phyloP scores from a whole-genome alignment of 2,797 vertebrate species.

The Gouania willdenowi region DNA sequence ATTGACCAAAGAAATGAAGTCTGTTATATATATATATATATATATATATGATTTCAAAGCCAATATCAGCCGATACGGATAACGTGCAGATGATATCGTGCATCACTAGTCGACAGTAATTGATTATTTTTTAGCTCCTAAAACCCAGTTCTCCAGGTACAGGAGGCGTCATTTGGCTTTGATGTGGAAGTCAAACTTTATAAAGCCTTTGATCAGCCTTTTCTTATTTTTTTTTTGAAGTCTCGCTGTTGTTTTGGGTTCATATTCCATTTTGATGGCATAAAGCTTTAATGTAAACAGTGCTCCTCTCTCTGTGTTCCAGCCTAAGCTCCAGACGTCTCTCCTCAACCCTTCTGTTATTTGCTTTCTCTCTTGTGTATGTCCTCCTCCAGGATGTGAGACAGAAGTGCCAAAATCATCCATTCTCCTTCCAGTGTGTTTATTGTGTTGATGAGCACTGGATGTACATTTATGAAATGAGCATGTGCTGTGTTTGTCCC shows the following conservation, averaged over 20 bases:
- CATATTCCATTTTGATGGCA: conserved; percentile 23
- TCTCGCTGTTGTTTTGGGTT: conserved; percentile 33
- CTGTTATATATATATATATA: too few species aligned
- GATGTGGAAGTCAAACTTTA: conserved; percentile 25
- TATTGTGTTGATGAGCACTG: conserved; percentile 47
- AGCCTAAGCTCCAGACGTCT: conserved; percentile 29
- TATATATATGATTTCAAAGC: too few species aligned
- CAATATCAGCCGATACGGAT: too few species aligned
- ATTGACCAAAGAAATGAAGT: too few species aligned
- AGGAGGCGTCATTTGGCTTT: conserved; percentile 15
- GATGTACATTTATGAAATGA: conserved; percentile 24
- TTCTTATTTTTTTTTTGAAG: conserved; percentile 34
- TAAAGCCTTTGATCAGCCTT: conserved; percentile 31
- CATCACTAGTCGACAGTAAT: conserved; percentile 5
- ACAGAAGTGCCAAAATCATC: conserved; percentile 57
- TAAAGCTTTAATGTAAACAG: conserved; percentile 67
- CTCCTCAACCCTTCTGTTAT: conserved; percentile 37
- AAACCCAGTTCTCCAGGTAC: background rate
- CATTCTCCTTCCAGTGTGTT: conserved; percentile 66
- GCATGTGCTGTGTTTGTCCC: conserved; percentile 11
- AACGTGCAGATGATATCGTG: too few species aligned
- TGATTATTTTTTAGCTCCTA: background rate
- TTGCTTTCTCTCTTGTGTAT: conserved; percentile 48
- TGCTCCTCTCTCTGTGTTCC: conserved; percentile 56
- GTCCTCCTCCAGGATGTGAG: conserved; percentile 57